Evolutionary conservation across 1,140 invertebrate species (phyloP), one percentile per base, ranked within the genome.

Genomic region (Megathymus violae): DNA sequence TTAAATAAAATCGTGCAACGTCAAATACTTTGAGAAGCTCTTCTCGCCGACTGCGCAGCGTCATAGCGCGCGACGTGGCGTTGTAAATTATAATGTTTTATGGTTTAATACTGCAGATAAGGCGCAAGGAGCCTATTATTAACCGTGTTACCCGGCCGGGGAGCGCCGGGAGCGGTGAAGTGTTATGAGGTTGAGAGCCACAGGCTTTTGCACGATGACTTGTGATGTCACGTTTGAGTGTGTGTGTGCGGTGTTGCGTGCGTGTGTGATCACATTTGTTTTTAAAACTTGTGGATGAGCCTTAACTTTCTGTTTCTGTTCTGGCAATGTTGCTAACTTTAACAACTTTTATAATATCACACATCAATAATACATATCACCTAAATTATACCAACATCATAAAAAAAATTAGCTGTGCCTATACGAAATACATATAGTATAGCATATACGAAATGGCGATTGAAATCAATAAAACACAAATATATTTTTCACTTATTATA

Each of bases 41-140:
- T 31, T 69, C 54, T 64, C 66, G 58, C 70, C 76, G 71, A 74
- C 69, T 74, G 78, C 74, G 74, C 68, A 71, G 63, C 85, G 76
- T 84, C 82, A 85, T 76, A 79, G 72, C 78, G 59, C 65, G 74
- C 73, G 73, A 80, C 78, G 80, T 71, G 66, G 69, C 69, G 82
- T 69, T 80, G 77, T 89, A 90, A 90, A 90, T 90, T 88, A 90
- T 88, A 87, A 90, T 90, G 85, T 87, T 90, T 90, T 88, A 90
- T 88, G 84, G 88, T 82, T 90, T 90, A 88, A 90, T 90, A 90
- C 87, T 80, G 85, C 76, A 90, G 87, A 89, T 89, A 89, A 89
- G 85, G 80, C 78, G 80, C 80, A 85, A 88, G 85, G 79, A 83
- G 82, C 83, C 80, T 86, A 82, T 89, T 89, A 89, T 89, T 83